Conservation (phyloP, 2,797 vertebrate genomes). For the Enteromius argenteus region DNA sequence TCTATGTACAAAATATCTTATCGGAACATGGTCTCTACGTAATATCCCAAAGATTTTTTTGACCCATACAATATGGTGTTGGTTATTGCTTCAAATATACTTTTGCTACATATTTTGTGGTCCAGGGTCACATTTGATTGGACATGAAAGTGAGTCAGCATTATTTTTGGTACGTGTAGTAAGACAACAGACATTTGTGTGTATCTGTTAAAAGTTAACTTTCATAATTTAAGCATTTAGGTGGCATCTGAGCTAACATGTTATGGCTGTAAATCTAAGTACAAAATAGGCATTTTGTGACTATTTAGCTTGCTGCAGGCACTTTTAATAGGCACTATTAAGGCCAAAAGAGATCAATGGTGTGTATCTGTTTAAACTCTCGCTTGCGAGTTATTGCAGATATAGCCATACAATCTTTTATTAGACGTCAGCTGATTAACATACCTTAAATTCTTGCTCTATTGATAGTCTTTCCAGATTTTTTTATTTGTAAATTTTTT, state of each 20-base stretch:
- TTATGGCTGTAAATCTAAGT: not conserved
- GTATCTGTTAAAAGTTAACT: not conserved
- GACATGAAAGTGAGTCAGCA: not conserved
- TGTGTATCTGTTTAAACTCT: not conserved
- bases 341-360: not conserved
- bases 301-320: not conserved
- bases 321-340: not conserved
- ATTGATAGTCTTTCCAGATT: not conserved
- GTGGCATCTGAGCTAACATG: not conserved
- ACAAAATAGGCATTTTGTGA: not conserved
- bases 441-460: not conserved
- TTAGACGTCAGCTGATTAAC: not conserved
- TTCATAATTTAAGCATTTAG: not conserved
- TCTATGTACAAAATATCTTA: too few relatives aligned
- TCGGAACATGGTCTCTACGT: too few relatives aligned
- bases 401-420: not conserved
- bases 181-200: not conserved
- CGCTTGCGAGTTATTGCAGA: not conserved
- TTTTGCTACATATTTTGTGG: too few relatives aligned
- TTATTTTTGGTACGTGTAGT: not conserved
- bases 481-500: not conserved
- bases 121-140: not conserved
- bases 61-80: too few relatives aligned
- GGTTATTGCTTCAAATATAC: too few relatives aligned
- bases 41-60: too few relatives aligned